Percentiles rank a stretch among this genome's conserved stretches.
These are phyloP conservation scores for Nasonia vitripennis DNA, from an alignment of 1,140 invertebrate species.

Conservation along the genomic window DNA sequence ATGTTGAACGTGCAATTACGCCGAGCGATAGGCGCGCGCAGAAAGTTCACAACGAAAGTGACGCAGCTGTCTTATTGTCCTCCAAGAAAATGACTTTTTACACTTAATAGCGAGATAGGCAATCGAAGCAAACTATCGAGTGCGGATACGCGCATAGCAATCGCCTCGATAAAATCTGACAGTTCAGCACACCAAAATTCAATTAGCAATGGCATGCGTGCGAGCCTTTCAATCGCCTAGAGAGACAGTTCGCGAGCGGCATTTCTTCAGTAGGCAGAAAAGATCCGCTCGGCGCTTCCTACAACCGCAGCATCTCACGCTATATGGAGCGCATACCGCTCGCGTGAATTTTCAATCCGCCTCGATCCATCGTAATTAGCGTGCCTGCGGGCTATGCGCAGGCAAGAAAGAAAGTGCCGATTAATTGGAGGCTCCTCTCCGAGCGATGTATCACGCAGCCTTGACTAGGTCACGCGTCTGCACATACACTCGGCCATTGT, in stretches of 20 bases:
- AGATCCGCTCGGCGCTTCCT: background rate
- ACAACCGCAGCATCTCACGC: too few relatives aligned
- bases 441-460: slow-evolving; percentile 52
- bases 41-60: background rate
- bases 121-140: too few relatives aligned
- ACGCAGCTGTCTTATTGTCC: background rate
- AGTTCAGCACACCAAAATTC: too few relatives aligned
- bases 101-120: too few relatives aligned
- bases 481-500: background rate
- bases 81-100: background rate
- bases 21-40: background rate
- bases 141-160: background rate
- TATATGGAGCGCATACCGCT: background rate
- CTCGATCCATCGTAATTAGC: slow-evolving; percentile 16
- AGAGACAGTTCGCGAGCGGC: background rate
- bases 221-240: too few relatives aligned
- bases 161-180: background rate
- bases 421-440: slow-evolving; percentile 54
- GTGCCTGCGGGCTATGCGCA: background rate
- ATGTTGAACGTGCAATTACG: background rate
- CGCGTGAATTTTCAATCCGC: slow-evolving; percentile 15
- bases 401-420: slow-evolving; percentile 21
- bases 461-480: slow-evolving; percentile 51
- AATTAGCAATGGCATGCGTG: too few relatives aligned
- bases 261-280: background rate